phyloP scores from a whole-genome alignment of 2,113 vertebrate genomes.

The Bettongia penicillata region DNA sequence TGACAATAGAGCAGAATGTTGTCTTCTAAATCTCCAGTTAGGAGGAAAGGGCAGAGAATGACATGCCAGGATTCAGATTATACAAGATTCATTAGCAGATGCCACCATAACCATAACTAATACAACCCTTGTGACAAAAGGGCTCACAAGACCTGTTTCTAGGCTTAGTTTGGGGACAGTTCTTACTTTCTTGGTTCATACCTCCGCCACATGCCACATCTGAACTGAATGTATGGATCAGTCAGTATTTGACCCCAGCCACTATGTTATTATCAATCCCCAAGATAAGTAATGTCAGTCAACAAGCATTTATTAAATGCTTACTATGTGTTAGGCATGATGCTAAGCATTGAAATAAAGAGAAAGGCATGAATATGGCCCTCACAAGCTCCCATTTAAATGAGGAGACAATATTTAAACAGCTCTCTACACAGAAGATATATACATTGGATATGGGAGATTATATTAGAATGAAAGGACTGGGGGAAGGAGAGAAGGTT shows the following conservation, averaged over 20 bases:
- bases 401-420: background rate
- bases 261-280: background rate
- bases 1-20: background rate
- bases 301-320: background rate
- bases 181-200: background rate
- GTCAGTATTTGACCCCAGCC: background rate
- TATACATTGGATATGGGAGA: background rate
- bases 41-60: background rate
- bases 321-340: background rate
- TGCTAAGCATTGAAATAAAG: background rate
- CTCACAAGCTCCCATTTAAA: background rate
- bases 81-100: background rate
- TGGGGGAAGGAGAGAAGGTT: background rate
- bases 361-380: background rate
- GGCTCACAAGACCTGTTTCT: background rate
- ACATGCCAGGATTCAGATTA: background rate
- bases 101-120: background rate
- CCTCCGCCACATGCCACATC: background rate
- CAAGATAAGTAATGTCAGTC: background rate
- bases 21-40: background rate
- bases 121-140: background rate
- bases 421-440: background rate
- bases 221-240: background rate
- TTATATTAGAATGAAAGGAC: background rate
- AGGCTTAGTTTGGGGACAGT: background rate